Evolutionary conservation across 2,888 invertebrate genomes (phyloP).

Genomic region (Rhyacophila evoluta): DNA sequence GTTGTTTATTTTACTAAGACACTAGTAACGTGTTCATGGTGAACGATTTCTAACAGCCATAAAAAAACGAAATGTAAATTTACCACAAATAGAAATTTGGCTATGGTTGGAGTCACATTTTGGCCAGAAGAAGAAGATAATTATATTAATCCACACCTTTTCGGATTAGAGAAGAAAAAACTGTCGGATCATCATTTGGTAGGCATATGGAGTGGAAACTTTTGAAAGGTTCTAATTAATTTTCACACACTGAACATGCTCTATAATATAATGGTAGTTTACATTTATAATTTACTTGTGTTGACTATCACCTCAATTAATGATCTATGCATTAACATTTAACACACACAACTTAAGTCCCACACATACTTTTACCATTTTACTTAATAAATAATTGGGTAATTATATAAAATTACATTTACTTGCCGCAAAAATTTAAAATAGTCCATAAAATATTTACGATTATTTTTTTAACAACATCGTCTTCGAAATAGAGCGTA

Average conservation of each 20-base stretch:
- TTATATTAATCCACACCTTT: slow-evolving; percentile 34
- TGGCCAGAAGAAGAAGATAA: slow-evolving; percentile 33
- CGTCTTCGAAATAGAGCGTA: too few species aligned
- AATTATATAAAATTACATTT: too few species aligned
- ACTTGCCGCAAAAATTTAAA: too few species aligned
- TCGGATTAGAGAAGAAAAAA: slow-evolving; percentile 31
- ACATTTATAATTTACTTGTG: too few species aligned
- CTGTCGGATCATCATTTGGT: slow-evolving; percentile 29
- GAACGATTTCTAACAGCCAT: not conserved
- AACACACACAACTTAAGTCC: too few species aligned
- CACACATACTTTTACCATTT: too few species aligned
- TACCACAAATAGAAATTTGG: not conserved
- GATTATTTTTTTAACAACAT: too few species aligned
- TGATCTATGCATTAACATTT: too few species aligned
- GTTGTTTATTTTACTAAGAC: not conserved
- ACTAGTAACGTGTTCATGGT: not conserved
- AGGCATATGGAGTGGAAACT: not conserved
- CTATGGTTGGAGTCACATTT: slow-evolving; percentile 35
- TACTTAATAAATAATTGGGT: too few species aligned
- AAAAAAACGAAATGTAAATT: not conserved
- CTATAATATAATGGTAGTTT: not conserved
- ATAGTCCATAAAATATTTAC: too few species aligned
- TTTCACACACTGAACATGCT: too few species aligned
- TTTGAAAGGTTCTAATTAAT: not conserved
- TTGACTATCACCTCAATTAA: too few species aligned